phyloP scores from a whole-genome alignment of 30 jellyfish, hydroid and myxozoan genomes.

The Chironex yamaguchii region DNA sequence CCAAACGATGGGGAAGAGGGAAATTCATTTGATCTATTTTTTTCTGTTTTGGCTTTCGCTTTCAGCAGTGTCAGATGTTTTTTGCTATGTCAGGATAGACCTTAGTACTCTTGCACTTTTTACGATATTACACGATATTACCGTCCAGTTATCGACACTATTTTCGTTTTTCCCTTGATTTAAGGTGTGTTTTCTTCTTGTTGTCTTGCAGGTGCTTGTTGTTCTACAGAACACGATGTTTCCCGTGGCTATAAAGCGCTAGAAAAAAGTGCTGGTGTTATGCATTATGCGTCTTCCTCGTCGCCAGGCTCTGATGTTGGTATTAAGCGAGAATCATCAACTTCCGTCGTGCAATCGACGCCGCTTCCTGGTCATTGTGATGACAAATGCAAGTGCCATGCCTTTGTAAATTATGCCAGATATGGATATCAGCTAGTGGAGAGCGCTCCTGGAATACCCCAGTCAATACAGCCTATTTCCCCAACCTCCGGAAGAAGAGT shows the following conservation, averaged over 20 bases:
- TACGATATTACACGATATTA: too few species aligned
- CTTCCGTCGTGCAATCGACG: constrained; percentile 46
- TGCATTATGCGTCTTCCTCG: constrained; percentile 62
- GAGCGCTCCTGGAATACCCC: constrained; percentile 84
- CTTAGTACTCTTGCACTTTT: too few species aligned
- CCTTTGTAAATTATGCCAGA: constrained; percentile 74
- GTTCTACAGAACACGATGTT: constrained; percentile 49
- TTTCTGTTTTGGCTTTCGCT: too few species aligned
- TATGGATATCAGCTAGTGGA: constrained; percentile 88
- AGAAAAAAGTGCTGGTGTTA: constrained; percentile 72
- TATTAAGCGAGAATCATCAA: constrained; percentile 31
- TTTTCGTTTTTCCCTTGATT: too few species aligned
- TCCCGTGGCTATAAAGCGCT: constrained; percentile 32
- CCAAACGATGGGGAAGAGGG: too few species aligned
- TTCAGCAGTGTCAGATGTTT: too few species aligned
- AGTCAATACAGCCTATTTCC: constrained; percentile 79
- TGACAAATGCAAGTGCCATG: constrained; percentile 83
- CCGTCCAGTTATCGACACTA: too few species aligned
- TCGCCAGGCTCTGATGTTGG: constrained; percentile 59
- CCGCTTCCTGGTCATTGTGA: constrained; percentile 77
- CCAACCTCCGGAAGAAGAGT: constrained; percentile 62
- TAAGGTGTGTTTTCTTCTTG: too few species aligned
- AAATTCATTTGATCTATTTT: too few species aligned
- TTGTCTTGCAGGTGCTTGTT: constrained; percentile 69
- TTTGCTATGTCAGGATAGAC: too few species aligned